These are phyloP conservation scores for Ormyrus labotus DNA, from an alignment of 2,888 invertebrate genomes.

Conservation along the genomic window DNA sequence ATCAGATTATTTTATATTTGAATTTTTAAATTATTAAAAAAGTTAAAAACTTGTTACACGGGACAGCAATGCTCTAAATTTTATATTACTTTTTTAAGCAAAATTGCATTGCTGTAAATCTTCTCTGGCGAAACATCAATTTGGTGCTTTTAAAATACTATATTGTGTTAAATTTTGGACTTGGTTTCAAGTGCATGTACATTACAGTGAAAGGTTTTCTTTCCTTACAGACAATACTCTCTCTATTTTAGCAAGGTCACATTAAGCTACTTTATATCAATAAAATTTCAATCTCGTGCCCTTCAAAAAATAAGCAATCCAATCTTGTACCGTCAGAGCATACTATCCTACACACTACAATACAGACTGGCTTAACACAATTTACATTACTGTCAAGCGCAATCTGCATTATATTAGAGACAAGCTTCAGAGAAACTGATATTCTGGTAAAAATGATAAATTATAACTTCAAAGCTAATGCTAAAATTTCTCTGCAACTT, in stretches of 20 bases:
- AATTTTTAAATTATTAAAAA: background rate
- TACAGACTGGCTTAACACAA: conserved; percentile 47
- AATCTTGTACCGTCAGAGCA: conserved; percentile 65
- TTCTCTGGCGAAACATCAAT: conserved; percentile 25
- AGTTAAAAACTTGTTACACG: background rate
- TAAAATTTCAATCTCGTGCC: conserved; percentile 75
- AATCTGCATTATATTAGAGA: conserved; percentile 66
- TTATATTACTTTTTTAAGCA: conserved; percentile 1
- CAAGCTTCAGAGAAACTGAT: conserved; percentile 64
- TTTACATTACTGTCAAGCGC: conserved; percentile 61
- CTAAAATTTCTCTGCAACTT: conserved; percentile 63
- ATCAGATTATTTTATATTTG: background rate
- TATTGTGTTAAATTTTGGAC: conserved; percentile 36
- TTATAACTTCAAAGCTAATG: no score
- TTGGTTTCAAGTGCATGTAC: conserved; percentile 54
- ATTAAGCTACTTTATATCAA: conserved; percentile 54
- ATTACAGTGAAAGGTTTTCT: conserved; percentile 32
- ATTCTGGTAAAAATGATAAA: no score
- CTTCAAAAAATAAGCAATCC: conserved; percentile 76
- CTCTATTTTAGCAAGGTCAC: conserved; percentile 45
- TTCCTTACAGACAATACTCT: conserved; percentile 27
- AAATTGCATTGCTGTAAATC: conserved; percentile 39
- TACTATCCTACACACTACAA: conserved; percentile 68
- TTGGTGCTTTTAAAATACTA: conserved; percentile 32
- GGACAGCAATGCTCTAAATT: background rate